phyloP scores from a whole-genome alignment of 1,140 invertebrate species.

The Dendroctonus valens region DNA sequence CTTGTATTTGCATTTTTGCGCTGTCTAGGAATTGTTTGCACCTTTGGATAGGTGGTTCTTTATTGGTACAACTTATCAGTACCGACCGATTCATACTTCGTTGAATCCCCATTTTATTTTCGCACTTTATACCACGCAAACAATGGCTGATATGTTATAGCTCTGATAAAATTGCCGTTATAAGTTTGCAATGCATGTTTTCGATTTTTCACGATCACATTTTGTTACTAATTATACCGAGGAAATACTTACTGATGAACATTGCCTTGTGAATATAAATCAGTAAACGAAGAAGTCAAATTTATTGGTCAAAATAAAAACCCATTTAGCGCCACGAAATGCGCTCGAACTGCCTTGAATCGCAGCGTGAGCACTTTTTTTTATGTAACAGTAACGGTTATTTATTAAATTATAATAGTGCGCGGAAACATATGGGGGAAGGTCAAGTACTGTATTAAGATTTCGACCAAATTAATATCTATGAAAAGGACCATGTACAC shows the following conservation, averaged over 20 bases:
- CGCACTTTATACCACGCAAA: conserved; percentile 22
- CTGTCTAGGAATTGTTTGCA: conserved; percentile 33
- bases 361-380: conserved; percentile 9
- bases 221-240: neutral
- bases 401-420: conserved; percentile 13
- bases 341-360: neutral
- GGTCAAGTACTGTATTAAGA: conserved; percentile 7
- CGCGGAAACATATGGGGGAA: conserved; percentile 8
- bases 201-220: too few species aligned
- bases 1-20: conserved; percentile 30
- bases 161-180: neutral
- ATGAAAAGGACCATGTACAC: too few species aligned
- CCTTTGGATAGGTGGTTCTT: conserved; percentile 31
- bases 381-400: conserved; percentile 6
- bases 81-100: conserved; percentile 29
- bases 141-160: conserved; percentile 17
- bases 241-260: too few species aligned
- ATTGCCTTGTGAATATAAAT: too few species aligned
- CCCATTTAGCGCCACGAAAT: too few species aligned
- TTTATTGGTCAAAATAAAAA: too few species aligned
- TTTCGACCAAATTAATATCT: neutral
- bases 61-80: conserved; percentile 36
- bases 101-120: conserved; percentile 31
- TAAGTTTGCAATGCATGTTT: too few species aligned
- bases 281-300: too few species aligned